A percentile compares a stretch with the other conserved stretches of the same genome.
These are phyloP conservation scores for Rotaria magnacalcarata DNA, from an alignment of 2,888 invertebrate genomes.

Conservation along the genomic window DNA sequence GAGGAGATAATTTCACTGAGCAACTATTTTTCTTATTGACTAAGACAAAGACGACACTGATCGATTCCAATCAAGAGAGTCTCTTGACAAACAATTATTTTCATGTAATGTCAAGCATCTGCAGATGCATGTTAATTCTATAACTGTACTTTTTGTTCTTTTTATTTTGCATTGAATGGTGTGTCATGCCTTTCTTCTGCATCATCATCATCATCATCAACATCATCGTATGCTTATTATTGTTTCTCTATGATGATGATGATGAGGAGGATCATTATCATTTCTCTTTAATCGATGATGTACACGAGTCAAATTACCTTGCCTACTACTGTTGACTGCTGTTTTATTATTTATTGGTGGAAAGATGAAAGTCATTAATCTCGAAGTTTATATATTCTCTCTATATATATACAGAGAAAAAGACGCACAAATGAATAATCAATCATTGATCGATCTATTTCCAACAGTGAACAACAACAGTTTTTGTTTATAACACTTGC, in stretches of 20 bases:
- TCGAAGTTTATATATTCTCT: constrained; percentile 4
- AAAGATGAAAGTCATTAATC: constrained; percentile 31
- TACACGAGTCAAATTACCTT: constrained; percentile 24
- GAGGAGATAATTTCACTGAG: constrained; percentile 21
- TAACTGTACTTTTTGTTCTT: background rate
- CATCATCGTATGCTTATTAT: constrained; percentile 10
- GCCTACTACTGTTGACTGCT: background rate
- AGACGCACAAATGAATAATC: constrained; percentile 24
- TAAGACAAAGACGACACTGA: constrained; percentile 22
- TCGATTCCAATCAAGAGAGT: constrained; percentile 31
- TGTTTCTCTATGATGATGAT: constrained; percentile 2
- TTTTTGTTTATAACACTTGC: constrained; percentile 31
- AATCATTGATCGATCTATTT: constrained; percentile 13
- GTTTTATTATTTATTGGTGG: constrained; percentile 13
- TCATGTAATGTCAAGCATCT: constrained; percentile 20
- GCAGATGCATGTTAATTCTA: background rate
- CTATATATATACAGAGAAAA: constrained; percentile 1
- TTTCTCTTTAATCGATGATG: constrained; percentile 12
- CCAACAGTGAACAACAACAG: constrained; percentile 25
- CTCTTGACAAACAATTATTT: constrained; percentile 29
- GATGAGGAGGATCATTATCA: background rate
- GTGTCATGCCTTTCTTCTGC: background rate
- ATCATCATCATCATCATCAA: background rate
- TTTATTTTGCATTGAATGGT: background rate
- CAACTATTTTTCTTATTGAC: background rate